Conservation (phyloP, 1,140 invertebrate species). For the Oreohelix idahoensis region DNA sequence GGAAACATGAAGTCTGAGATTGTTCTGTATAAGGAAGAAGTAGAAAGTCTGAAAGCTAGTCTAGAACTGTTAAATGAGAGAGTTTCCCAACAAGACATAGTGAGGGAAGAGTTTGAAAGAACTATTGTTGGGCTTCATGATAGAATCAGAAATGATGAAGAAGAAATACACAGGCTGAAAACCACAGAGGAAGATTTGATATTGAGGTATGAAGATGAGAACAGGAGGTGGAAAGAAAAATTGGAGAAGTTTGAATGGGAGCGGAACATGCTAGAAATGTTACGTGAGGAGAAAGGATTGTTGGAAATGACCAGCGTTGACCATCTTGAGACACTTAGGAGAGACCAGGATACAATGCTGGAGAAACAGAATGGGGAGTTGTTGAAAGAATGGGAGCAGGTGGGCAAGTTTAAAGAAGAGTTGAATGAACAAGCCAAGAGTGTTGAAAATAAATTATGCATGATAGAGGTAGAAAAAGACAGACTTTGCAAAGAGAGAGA, state of each 20-base stretch:
- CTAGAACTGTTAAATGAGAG: background rate
- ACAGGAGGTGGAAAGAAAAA: background rate
- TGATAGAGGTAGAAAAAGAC: background rate
- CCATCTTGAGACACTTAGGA: background rate
- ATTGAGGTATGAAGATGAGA: background rate
- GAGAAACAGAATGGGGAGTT: background rate
- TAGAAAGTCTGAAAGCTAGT: background rate
- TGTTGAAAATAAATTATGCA: background rate
- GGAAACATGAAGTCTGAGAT: background rate
- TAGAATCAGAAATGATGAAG: background rate
- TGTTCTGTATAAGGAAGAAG: background rate
- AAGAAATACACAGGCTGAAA: background rate
- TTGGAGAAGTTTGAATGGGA: background rate
- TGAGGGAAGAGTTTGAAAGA: constrained; percentile 2
- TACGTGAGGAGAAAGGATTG: background rate
- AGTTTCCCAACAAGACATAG: background rate
- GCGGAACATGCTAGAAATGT: background rate
- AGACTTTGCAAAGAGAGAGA: background rate
- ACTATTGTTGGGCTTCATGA: background rate
- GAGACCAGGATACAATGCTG: background rate
- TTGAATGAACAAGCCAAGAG: constrained; percentile 7
- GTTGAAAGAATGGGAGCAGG: background rate
- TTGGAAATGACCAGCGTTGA: background rate
- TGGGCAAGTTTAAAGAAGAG: background rate
- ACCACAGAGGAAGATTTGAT: background rate